Evolutionary conservation across 2,113 vertebrate species (phyloP), one percentile per base, ranked within the genome.

Genomic region (Oreocharis arfaki): DNA sequence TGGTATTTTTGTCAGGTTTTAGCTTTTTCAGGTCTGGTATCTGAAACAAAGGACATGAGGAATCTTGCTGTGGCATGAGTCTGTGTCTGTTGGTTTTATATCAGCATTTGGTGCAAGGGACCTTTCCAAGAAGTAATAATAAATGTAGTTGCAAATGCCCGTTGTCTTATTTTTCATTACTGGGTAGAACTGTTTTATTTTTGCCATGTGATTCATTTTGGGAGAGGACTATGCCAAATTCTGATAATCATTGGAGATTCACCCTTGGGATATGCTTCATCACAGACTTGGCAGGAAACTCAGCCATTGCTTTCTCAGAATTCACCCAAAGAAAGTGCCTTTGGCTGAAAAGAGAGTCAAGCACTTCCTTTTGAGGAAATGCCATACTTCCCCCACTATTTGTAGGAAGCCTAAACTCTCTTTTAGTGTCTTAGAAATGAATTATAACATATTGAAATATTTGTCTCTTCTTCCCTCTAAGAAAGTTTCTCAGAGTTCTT

Each of bases 401-500:
- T 80, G 15, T 61, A 61, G 39, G 27, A 70, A 46, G 15, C 63
- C 39, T 32, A 37, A 77, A 10, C 49, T 93, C 55, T 64, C 28
- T 90, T 95, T 32, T 50, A 42, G 7, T 70, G 4, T 69, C 63
- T 88, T 70, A 59, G 22, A 49, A 88, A 77, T 83, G 0, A 75
- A 53, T 65, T 63, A 9, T 32, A 83, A 47, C 33, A 18, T n/a
- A 41, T 35, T 59, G 27, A 74, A 88, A 47, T 80, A 14, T 28
- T 65, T 74, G 69, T 84, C 59, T 88, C 50, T 77, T 87, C n/a
- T 93, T 78, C 73, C 55, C 71, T 83, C 6, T 49, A 84, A 99
- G 99, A 97, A 97, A 92, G 56, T 98, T 99, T 79, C 97, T 97
- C 57, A 97, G 99, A 95, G 98, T 99, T 65, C 99, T 99, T 75